phyloP scores from a whole-genome alignment of 2,888 invertebrate genomes.

The Anagyrus pseudococci region DNA sequence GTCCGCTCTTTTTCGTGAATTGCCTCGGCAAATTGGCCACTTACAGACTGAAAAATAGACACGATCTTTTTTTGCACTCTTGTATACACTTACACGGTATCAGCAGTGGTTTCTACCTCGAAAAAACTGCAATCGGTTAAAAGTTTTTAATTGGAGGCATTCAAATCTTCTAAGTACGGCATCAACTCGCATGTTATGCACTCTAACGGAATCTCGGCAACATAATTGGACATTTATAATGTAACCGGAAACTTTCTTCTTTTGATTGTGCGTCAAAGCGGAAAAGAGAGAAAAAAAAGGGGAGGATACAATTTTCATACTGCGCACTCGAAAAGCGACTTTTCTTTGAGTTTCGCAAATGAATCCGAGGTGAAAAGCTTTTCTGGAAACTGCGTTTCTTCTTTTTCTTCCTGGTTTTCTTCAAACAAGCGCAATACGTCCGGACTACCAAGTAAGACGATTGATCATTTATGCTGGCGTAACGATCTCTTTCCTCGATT shows the following conservation, averaged over 20 bases:
- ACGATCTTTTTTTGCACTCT: constrained; percentile 2
- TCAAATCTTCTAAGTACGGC: background rate
- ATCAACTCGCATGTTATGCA: background rate
- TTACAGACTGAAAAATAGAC: constrained; percentile 19
- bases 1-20: constrained; percentile 19
- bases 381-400: no score
- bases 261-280: no score
- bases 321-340: no score
- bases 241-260: no score
- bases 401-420: background rate
- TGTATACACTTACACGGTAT: no score
- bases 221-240: no score
- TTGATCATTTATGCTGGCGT: background rate
- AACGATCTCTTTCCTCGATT: background rate
- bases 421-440: background rate
- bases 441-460: background rate
- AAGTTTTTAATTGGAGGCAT: background rate
- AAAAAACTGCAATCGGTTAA: no score
- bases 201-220: no score
- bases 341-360: background rate
- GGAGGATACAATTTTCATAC: no score
- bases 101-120: no score
- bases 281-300: no score
- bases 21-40: constrained; percentile 25
- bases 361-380: no score